Percentiles rank a stretch among this genome's conserved stretches.
phyloP scores from a whole-genome alignment of 2,888 invertebrate genomes.

The Drosophila suboccidentalis region DNA sequence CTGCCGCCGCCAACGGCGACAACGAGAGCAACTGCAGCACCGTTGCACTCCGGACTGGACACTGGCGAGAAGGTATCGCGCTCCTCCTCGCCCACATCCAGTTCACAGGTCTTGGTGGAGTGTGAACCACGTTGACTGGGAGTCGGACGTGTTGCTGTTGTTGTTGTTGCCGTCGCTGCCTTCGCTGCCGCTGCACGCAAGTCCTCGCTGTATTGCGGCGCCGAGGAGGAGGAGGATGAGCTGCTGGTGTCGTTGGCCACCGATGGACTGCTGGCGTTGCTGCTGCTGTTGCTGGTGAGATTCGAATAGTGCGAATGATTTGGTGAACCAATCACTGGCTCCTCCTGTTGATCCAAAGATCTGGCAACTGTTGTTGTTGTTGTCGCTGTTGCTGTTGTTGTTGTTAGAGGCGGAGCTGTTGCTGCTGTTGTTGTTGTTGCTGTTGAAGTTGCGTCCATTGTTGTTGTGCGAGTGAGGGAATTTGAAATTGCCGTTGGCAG shows the following conservation, averaged over 20 bases:
- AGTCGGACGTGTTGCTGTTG: conserved; percentile 43
- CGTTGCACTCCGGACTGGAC: conserved; percentile 76
- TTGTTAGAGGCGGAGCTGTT: conserved; percentile 29
- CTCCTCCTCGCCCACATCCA: conserved; percentile 84
- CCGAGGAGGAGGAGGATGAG: conserved; percentile 73
- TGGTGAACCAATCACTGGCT: conserved; percentile 56
- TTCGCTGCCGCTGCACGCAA: conserved; percentile 42
- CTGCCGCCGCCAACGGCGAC: conserved; percentile 47
- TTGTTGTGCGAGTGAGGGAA: conserved; percentile 9
- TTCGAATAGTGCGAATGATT: conserved; percentile 79
- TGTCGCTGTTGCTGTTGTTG: conserved; percentile 22
- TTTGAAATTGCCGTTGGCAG: background rate
- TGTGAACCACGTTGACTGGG: conserved; percentile 57
- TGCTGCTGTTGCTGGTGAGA: conserved; percentile 63
- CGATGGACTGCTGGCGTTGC: conserved; percentile 59
- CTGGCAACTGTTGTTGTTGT: conserved; percentile 41
- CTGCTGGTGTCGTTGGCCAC: conserved; percentile 57
- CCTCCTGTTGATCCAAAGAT: conserved; percentile 77
- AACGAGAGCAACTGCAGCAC: conserved; percentile 26
- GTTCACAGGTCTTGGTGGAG: conserved; percentile 83
- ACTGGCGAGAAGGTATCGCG: conserved; percentile 85
- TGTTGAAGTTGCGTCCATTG: conserved; percentile 62
- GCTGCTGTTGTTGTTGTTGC: conserved; percentile 11
- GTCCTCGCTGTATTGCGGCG: conserved; percentile 82
- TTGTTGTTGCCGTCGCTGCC: background rate